phyloP scores from a whole-genome alignment of 2,797 vertebrate species.

The Darevskia nairensis region DNA sequence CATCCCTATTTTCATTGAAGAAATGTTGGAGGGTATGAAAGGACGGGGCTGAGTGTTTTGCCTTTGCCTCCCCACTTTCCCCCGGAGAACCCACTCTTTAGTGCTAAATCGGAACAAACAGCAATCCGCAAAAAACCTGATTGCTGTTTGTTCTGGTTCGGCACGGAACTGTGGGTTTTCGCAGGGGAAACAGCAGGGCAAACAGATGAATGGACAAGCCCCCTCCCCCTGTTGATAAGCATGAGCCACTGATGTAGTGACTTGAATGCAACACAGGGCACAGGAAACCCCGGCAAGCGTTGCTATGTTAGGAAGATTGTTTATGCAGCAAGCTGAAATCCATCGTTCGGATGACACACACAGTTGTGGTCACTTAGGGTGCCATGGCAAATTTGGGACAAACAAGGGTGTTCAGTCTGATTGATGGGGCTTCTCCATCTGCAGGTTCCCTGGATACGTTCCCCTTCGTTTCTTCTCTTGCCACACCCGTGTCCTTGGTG shows the following conservation, averaged over 20 bases:
- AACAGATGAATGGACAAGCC: too few species aligned
- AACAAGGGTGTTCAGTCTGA: neutral
- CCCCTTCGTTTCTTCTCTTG: too few species aligned
- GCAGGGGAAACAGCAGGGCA: too few species aligned
- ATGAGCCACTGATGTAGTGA: neutral
- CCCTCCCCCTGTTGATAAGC: too few species aligned
- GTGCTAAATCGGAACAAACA: too few species aligned
- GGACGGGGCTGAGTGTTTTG: too few species aligned
- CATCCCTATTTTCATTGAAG: too few species aligned
- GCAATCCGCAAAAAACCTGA: too few species aligned
- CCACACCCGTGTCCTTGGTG: neutral
- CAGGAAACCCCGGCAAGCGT: conserved; percentile 31
- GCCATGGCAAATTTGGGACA: neutral
- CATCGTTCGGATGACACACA: neutral
- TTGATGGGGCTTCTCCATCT: neutral
- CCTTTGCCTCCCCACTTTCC: too few species aligned
- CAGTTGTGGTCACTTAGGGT: neutral
- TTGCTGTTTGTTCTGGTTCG: neutral
- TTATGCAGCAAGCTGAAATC: conserved; percentile 25
- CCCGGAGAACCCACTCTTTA: too few species aligned
- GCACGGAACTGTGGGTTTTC: neutral
- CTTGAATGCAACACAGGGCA: conserved; percentile 27
- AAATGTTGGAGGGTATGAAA: too few species aligned
- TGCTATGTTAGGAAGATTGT: conserved; percentile 3
- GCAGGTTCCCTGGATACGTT: neutral